Evolutionary conservation across 2,797 vertebrate genomes (phyloP).

Genomic region (Eulemur rubriventer): DNA sequence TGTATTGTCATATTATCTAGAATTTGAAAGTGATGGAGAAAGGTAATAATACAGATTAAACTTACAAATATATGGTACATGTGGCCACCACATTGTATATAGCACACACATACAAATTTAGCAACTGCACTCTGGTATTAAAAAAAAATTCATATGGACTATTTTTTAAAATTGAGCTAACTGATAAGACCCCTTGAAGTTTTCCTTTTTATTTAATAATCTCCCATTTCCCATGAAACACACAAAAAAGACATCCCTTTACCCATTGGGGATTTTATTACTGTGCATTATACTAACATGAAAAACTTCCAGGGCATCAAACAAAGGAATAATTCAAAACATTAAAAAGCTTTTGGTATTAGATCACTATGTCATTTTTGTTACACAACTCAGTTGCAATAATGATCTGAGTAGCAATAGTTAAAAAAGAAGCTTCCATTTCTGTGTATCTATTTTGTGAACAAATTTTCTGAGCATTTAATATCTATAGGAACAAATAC

Average conservation of each 20-base stretch:
- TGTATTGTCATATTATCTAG: no score
- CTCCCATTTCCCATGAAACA: background rate
- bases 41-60: no score
- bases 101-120: no score
- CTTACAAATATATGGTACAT: no score
- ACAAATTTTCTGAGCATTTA: slow-evolving; percentile 7
- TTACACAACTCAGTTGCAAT: background rate
- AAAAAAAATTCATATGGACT: no score
- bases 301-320: background rate
- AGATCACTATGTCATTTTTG: background rate
- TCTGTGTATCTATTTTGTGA: background rate
- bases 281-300: background rate
- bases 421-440: background rate
- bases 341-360: background rate
- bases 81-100: no score
- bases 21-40: no score
- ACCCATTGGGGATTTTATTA: background rate
- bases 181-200: background rate
- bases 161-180: background rate
- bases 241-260: background rate
- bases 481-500: slow-evolving; percentile 3
- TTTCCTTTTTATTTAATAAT: slow-evolving; percentile 27
- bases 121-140: no score
- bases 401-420: background rate
- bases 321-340: slow-evolving; percentile 1